Evolutionary conservation across 2,113 vertebrate genomes (phyloP).

Genomic region (Ancistrus triradiatus): DNA sequence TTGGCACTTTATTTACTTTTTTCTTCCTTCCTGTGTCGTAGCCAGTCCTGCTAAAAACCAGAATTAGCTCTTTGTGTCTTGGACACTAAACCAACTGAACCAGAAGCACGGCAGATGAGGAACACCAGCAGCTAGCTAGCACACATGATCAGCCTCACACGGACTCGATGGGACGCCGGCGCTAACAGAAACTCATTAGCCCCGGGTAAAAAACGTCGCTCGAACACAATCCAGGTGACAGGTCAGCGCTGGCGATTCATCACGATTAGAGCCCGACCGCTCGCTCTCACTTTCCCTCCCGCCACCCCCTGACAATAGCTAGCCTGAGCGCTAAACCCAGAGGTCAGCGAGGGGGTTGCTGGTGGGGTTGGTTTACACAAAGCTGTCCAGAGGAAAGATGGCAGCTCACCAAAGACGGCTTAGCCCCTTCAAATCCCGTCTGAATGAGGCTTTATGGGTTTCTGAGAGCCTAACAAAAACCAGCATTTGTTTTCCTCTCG

Average conservation of each 20-base stretch:
- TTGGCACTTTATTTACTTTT: too few species aligned
- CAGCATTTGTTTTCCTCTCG: conserved; percentile 37
- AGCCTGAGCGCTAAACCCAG: conserved; percentile 2
- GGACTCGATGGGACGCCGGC: too few species aligned
- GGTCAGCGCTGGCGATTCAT: not conserved
- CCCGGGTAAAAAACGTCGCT: too few species aligned
- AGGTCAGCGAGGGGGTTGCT: conserved; percentile 38
- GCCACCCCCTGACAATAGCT: conserved; percentile 12
- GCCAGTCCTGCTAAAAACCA: too few species aligned
- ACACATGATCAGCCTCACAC: too few species aligned
- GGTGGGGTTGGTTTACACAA: conserved; percentile 23
- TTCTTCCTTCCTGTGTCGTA: too few species aligned
- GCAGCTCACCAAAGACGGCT: conserved; percentile 34
- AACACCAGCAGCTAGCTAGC: too few species aligned
- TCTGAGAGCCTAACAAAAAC: conserved; percentile 35
- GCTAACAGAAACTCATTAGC: too few species aligned
- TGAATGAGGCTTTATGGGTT: conserved; percentile 44
- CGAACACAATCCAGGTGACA: conserved; percentile 21
- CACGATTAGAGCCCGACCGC: not conserved
- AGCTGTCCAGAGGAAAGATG: conserved; percentile 26
- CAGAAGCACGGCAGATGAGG: too few species aligned
- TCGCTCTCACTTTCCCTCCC: not conserved
- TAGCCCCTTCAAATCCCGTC: conserved; percentile 28
- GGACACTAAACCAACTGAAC: too few species aligned
- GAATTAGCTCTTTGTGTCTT: too few species aligned